These are phyloP conservation scores for Siniperca chuatsi DNA, from an alignment of 2,113 vertebrate genomes.

Conservation along the genomic window DNA sequence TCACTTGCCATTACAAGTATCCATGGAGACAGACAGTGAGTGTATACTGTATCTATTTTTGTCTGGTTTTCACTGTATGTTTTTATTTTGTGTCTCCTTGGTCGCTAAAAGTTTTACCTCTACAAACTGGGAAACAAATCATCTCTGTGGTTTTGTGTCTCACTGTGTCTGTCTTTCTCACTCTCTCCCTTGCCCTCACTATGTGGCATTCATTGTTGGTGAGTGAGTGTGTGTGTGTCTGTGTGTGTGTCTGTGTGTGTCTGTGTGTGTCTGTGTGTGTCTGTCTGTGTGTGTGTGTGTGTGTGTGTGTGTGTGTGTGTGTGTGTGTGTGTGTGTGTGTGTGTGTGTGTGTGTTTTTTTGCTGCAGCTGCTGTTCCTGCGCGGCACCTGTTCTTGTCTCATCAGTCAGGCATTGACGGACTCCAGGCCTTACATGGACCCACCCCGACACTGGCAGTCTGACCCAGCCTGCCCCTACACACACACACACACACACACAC, in stretches of 20 bases:
- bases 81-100: slow-evolving; percentile 13
- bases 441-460: slow-evolving; percentile 63
- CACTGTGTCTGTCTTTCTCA: slow-evolving; percentile 27
- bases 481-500: slow-evolving; percentile 12
- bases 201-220: slow-evolving; percentile 62
- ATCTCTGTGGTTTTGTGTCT: slow-evolving; percentile 26
- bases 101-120: slow-evolving; percentile 46
- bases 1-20: neutral
- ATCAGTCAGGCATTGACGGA: slow-evolving; percentile 82
- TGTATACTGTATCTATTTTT: neutral
- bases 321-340: slow-evolving; percentile 17
- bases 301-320: slow-evolving; percentile 12
- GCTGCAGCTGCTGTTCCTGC: slow-evolving; percentile 80
- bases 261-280: neutral
- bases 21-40: slow-evolving; percentile 24
- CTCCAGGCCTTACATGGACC: slow-evolving; percentile 80
- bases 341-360: slow-evolving; percentile 45
- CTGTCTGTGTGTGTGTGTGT: too few relatives aligned
- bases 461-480: slow-evolving; percentile 41
- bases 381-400: slow-evolving; percentile 85
- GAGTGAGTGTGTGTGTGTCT: slow-evolving; percentile 19
- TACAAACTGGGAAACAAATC: slow-evolving; percentile 23
- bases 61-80: slow-evolving; percentile 1
- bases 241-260: slow-evolving; percentile 28
- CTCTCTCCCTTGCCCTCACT: slow-evolving; percentile 18